Evolutionary conservation across 2,888 invertebrate genomes (phyloP).

Genomic region (Tachystola acroxantha): DNA sequence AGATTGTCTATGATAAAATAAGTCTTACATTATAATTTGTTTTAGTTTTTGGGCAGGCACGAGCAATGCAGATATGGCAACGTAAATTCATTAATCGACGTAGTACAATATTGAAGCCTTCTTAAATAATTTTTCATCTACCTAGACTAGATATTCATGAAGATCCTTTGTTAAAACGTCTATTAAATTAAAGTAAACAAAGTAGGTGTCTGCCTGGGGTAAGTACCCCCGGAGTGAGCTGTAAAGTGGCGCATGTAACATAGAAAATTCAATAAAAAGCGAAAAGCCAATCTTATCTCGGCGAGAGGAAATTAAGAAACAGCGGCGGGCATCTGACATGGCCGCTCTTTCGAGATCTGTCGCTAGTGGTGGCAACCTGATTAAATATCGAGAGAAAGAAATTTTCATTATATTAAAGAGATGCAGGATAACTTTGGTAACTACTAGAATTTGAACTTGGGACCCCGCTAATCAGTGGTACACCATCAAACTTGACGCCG

Average conservation of each 20-base stretch:
- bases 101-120: too few relatives aligned
- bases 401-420: background rate
- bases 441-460: too few relatives aligned
- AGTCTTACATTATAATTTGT: too few relatives aligned
- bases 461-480: too few relatives aligned
- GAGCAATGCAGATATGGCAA: too few relatives aligned
- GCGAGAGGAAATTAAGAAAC: slow-evolving; percentile 77
- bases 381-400: slow-evolving; percentile 3
- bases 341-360: slow-evolving; percentile 68
- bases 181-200: background rate
- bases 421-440: too few relatives aligned
- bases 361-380: slow-evolving; percentile 39
- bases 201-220: background rate
- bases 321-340: slow-evolving; percentile 76
- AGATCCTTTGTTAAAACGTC: background rate
- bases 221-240: slow-evolving; percentile 34
- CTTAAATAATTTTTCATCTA: too few relatives aligned
- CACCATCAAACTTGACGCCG: too few relatives aligned
- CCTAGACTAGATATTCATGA: background rate
- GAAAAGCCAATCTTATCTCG: slow-evolving; percentile 78
- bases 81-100: too few relatives aligned
- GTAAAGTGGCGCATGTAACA: slow-evolving; percentile 63
- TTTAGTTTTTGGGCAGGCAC: too few relatives aligned
- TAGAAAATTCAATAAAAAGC: slow-evolving; percentile 78
- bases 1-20: too few relatives aligned